Evolutionary conservation across 2,888 invertebrate species (phyloP), one percentile per base, ranked within the genome.

Genomic region (Eretmocerus hayati): DNA sequence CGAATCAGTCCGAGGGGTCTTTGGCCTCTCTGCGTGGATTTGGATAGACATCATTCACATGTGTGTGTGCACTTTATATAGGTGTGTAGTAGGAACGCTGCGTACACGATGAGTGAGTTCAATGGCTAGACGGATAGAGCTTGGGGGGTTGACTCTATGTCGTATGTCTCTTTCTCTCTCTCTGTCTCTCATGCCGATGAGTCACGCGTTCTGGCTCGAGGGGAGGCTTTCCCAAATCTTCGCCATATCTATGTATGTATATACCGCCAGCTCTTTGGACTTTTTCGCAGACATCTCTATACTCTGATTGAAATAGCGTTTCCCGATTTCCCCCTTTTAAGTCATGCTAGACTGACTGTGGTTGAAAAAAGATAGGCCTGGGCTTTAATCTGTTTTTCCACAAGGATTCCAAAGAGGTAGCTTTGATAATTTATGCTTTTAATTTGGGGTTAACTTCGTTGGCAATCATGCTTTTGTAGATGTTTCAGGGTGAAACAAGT

Each of bases 141-240:
- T 5, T 20, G 40, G 36, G 39, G 51, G 42, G 51, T 50, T 6
- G 26, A 11, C 26, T 6, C 26, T 26, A 11, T 26, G 44, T 44
- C n/a, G n/a, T n/a, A n/a, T n/a, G n/a, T n/a, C n/a, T n/a, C n/a
- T n/a, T n/a, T n/a, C n/a, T n/a, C n/a, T n/a, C n/a, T n/a, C n/a
- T n/a, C n/a, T n/a, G 53, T 44, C 46, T 42, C 36, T 45, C 35
- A 48, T 36, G 36, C 31, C 44, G 51, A 52, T 52, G 52, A 52
- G 48, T 52, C 52, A 52, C 13, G 52, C 48, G 47, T 23, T 30
- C n/a, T n/a, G n/a, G 41, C 41, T 47, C 39, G 32, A 26, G 26
- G 50, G 32, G 31, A 22, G 37, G 44, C 33, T 37, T 20, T 26
- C 11, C 22, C 45, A 37, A 38, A 46, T 40, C 20, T 33, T 18